Evolutionary conservation across 1,140 invertebrate genomes (phyloP).

Genomic region (Drosophila pandora): DNA sequence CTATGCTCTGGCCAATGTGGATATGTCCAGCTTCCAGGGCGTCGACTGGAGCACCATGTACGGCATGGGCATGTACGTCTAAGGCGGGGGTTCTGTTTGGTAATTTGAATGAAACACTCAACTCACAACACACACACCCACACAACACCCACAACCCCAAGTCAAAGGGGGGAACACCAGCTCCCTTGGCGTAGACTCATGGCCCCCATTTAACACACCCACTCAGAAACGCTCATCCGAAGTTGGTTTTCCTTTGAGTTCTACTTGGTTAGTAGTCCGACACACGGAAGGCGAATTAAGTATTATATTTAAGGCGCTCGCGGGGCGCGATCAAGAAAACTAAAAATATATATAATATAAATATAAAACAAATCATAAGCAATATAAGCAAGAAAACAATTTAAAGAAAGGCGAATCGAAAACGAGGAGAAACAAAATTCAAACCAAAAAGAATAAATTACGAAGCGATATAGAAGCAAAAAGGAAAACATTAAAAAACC

Average conservation of each 20-base stretch:
- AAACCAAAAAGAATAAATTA: conserved; percentile 67
- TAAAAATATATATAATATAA: conserved; percentile 38
- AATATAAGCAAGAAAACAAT: conserved; percentile 65
- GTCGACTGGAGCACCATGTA: conserved; percentile 96
- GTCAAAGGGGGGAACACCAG: not conserved
- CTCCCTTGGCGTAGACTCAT: conserved; percentile 11
- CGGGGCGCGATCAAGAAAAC: conserved; percentile 56
- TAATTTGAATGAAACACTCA: conserved; percentile 63
- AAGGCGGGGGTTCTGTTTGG: conserved; percentile 74
- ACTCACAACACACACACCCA: conserved; percentile 3
- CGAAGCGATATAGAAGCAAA: conserved; percentile 43
- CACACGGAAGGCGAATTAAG: conserved; percentile 67
- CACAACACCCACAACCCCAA: conserved; percentile 11
- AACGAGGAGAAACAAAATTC: conserved; percentile 55
- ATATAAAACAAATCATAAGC: conserved; percentile 66
- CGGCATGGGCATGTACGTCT: conserved; percentile 95
- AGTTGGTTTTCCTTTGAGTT: conserved; percentile 58
- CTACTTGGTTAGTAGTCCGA: conserved; percentile 53
- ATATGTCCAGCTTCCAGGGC: conserved; percentile 95
- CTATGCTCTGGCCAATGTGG: conserved; percentile 93
- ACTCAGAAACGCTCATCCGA: conserved; percentile 46
- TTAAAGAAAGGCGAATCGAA: conserved; percentile 42
- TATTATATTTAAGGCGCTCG: conserved; percentile 73
- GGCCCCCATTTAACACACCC: conserved; percentile 21
- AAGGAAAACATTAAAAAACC: conserved; percentile 73